Evolutionary conservation across 2,113 vertebrate species (phyloP).

Genomic region (Pandion haliaetus): DNA sequence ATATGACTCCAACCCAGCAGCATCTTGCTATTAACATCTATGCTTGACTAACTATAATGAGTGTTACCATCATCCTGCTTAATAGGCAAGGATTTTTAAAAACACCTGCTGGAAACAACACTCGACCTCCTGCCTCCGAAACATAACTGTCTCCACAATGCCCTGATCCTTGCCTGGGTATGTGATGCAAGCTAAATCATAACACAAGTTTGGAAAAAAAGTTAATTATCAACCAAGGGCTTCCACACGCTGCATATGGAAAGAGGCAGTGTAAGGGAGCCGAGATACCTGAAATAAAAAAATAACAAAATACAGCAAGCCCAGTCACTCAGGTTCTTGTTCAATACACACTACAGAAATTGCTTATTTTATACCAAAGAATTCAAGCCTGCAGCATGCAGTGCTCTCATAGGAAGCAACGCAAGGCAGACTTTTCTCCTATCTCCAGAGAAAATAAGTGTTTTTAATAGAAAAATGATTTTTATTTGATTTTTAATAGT

Average conservation of each 20-base stretch:
- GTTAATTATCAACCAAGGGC: not conserved
- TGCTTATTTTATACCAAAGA: not conserved
- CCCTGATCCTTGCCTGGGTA: fast-evolving
- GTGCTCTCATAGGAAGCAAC: not conserved
- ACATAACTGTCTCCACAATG: not conserved
- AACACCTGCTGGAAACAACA: not conserved
- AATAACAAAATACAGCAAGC: not conserved
- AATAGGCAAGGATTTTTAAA: not conserved
- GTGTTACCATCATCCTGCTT: not conserved
- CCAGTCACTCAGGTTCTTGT: not conserved
- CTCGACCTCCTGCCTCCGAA: not conserved
- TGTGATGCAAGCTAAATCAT: not conserved
- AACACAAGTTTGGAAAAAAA: not conserved
- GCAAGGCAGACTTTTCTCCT: not conserved
- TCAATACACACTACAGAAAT: not conserved
- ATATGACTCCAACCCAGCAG: fast-evolving
- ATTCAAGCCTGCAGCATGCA: not conserved
- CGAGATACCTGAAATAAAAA: not conserved
- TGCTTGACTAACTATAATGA: not conserved
- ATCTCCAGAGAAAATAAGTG: not conserved
- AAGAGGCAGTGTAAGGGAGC: not conserved
- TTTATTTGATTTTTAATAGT: not conserved
- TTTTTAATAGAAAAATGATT: not conserved
- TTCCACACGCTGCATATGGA: fast-evolving
- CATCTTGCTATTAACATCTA: not conserved